Percentiles rank a stretch among this genome's conserved stretches.
These are phyloP conservation scores for Druon quercuslanigerum DNA, from an alignment of 1,140 invertebrate genomes.

Conservation along the genomic window DNA sequence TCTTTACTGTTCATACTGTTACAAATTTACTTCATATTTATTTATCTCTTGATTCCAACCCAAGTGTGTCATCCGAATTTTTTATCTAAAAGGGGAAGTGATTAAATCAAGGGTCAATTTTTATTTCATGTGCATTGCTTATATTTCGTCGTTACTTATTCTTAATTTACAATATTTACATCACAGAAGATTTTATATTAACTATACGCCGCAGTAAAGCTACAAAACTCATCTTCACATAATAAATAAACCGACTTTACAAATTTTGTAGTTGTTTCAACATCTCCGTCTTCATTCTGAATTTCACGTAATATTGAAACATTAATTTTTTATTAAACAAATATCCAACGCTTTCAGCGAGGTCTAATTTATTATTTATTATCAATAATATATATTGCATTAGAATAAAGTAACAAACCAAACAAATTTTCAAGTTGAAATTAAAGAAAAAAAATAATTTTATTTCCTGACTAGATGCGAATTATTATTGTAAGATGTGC, in stretches of 20 bases:
- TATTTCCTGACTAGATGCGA: conserved; percentile 10
- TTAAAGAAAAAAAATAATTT: background rate
- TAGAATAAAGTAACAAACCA: conserved; percentile 5
- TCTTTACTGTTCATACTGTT: conserved; percentile 54
- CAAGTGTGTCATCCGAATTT: background rate
- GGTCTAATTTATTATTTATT: background rate
- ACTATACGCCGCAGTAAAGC: conserved; percentile 31
- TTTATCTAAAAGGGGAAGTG: background rate
- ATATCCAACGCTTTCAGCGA: too few relatives aligned
- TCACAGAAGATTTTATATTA: conserved; percentile 56
- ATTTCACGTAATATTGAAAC: background rate
- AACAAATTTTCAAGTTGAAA: background rate
- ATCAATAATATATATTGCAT: conserved; percentile 13
- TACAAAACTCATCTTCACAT: background rate
- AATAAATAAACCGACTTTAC: background rate
- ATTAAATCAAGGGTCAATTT: background rate
- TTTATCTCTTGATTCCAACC: too few relatives aligned
- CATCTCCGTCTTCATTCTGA: background rate
- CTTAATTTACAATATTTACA: conserved; percentile 70
- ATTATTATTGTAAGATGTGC: background rate
- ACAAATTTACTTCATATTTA: conserved; percentile 31
- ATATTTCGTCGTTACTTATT: conserved; percentile 50
- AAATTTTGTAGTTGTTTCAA: background rate
- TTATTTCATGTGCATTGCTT: conserved; percentile 1
- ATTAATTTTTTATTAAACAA: background rate